Evolutionary conservation across 2,113 vertebrate genomes (phyloP).

Genomic region (Oncorhynchus mykiss): DNA sequence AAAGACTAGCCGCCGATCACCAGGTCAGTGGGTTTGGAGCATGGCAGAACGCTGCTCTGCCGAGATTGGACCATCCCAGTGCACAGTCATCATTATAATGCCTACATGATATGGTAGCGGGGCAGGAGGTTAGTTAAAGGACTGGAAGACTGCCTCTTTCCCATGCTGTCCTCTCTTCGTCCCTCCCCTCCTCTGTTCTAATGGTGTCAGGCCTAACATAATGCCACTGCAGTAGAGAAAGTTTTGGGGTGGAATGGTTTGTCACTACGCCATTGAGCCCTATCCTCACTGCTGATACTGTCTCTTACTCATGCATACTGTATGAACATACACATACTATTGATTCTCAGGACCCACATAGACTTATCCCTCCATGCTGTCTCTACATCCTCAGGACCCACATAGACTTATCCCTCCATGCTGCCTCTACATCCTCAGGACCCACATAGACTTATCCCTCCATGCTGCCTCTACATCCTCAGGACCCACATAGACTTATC

Average conservation of each 20-base stretch:
- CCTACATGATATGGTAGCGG: conserved; percentile 14
- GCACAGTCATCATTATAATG: conserved; percentile 17
- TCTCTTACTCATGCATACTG: background rate
- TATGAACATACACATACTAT: background rate
- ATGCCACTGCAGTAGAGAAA: background rate
- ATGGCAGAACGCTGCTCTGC: conserved; percentile 34
- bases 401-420: no score
- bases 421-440: no score
- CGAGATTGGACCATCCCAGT: conserved; percentile 32
- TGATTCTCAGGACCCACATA: background rate
- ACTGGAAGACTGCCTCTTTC: conserved; percentile 18
- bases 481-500: no score
- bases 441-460: no score
- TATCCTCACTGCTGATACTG: background rate
- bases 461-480: no score
- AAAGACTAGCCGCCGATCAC: conserved; percentile 14
- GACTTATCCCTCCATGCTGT: no score
- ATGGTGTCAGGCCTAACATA: conserved; percentile 9
- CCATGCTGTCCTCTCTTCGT: conserved; percentile 1
- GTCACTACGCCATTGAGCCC: background rate
- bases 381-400: no score
- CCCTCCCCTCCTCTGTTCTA: background rate
- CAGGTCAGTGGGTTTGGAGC: conserved; percentile 69
- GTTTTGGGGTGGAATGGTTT: background rate
- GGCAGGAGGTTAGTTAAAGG: background rate